Conservation (phyloP, 1,140 invertebrate species). For the Dufourea novaeangliae region DNA sequence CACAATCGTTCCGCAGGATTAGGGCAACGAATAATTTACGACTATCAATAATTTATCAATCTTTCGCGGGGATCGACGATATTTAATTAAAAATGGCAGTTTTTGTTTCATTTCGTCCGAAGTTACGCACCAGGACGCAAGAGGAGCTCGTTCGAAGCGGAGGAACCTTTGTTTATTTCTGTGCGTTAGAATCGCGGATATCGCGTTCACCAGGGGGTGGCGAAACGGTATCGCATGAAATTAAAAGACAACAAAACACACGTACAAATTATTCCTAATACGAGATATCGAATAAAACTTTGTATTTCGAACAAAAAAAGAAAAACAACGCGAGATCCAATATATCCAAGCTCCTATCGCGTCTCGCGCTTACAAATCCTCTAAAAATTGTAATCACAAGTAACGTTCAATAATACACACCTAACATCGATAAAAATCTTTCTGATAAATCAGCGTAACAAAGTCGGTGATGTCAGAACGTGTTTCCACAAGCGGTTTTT, state of each 20-base stretch:
- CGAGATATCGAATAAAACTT: not conserved
- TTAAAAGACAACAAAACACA: not conserved
- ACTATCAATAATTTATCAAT: constrained; percentile 18
- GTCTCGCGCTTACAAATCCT: not conserved
- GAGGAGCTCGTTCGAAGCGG: not conserved
- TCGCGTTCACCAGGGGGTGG: not conserved
- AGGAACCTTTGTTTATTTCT: constrained; percentile 4
- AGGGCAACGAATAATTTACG: constrained; percentile 34
- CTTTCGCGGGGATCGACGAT: constrained; percentile 19
- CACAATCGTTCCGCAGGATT: constrained; percentile 26
- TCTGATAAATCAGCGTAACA: constrained; percentile 25
- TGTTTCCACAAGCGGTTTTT: constrained; percentile 10
- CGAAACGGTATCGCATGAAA: not conserved
- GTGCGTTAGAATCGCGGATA: constrained; percentile 34
- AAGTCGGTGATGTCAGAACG: constrained; percentile 10
- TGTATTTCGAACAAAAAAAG: not conserved
- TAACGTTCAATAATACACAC: not conserved
- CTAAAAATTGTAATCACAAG: constrained; percentile 15
- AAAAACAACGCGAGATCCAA: not conserved
- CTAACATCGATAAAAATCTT: constrained; percentile 19
- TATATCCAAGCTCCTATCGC: not conserved
- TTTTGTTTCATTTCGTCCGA: constrained; percentile 15
- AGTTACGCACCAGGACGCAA: constrained; percentile 27
- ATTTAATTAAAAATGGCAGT: constrained; percentile 47
- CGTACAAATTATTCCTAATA: not conserved